Evolutionary conservation across 2,888 invertebrate genomes (phyloP), one percentile per base, ranked within the genome.

Genomic region (Leptopilina myrica): DNA sequence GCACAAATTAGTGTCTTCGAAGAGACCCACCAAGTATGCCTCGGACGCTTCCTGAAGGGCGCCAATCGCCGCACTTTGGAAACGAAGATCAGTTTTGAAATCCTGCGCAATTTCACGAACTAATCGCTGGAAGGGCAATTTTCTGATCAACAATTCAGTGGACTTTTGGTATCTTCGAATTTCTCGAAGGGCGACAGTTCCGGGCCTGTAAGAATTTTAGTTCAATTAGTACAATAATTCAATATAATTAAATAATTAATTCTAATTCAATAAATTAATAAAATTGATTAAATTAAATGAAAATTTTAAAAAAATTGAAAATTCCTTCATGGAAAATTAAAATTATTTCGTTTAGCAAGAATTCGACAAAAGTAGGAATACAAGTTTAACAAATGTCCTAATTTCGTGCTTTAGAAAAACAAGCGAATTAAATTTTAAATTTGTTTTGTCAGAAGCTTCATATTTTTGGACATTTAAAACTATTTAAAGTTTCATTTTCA

Each of bases 1-100:
- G 93, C 98, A 98, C 94, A 98, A 94, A 93, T 98, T 98, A 86
- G 98, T 98, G 93, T 98, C 98, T 94, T 98, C 98, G 93, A 99
- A 98, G 80, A 99, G 94, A 85, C 98, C 98, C 80, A 98, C 98
- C 43, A 98, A 93, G 92, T 98, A 98, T 4, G 97, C 97, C 92
- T 98, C 97, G 87, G 96, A 95, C 75, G 97, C 97, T 94, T 98
- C 98, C 95, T 97, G 94, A 83, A 98, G 93, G 84, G 98, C 98
- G 79, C 97, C 97, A 89, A 98, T 97, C 83, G 98, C 98, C 62
- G 98, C 97, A 87, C 97, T 97, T 93, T 98, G 98, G 94, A 98
- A 98, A 93, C 98, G 96, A 86, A 98, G 93, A 93, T 98, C 98
- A 85, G 98, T 98, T 92, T 98, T 98, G 95, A 98, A 98, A 92